Base-by-base conservation (phyloP, 2,797 vertebrate species). In the Enteromius radiatus region DNA sequence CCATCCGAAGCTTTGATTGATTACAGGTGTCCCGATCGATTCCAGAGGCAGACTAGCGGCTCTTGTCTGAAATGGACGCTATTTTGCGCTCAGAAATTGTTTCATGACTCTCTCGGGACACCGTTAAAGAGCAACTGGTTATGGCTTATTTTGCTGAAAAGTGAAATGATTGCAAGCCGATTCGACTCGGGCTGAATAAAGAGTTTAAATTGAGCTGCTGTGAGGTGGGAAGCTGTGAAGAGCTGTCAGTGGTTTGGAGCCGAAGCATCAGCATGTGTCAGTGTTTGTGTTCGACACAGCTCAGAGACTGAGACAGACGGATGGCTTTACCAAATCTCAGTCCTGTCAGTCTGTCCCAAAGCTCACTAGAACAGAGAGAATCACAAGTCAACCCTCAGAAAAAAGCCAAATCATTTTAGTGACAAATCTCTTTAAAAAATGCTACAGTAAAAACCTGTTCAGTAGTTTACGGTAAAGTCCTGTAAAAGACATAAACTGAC, bases 1-100 rank as follows among this genome's bases (percentile, higher is more conserved):
- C 56, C 5, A 14, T 75, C 10, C 43, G 45, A 67, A 8, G 73
- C 2, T 26, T 47, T 61, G 14, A 82, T 82, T 19, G 73, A 69
- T 82, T 31, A 56, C 10, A n/a, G 26, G 43, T 68, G 2, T 33
- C 15, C 54, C 4, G 1, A 2, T 31, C 26, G 31, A 11, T 21
- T 10, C n/a, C n/a, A 45, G 41, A 70, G 47, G 1, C 41, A 5
- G 33, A 14, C 6, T 69, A 1, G 4, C 1, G 38, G 14, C 41
- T 45, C 12, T 10, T 5, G 43, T 70, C 8, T 26, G 23, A 28
- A 28, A 28, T 4, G 1, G 23, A 19, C 43, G 5, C 14, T 49
- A 21, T 49, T 31, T 21, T 49, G 23, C 1, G 7, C 23, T 71
- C 9, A 12, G 3, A 11, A 49, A 49, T 33, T 49, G 8, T n/a